phyloP scores from a whole-genome alignment of 2,113 vertebrate species.

The Cyanoderma ruficeps region DNA sequence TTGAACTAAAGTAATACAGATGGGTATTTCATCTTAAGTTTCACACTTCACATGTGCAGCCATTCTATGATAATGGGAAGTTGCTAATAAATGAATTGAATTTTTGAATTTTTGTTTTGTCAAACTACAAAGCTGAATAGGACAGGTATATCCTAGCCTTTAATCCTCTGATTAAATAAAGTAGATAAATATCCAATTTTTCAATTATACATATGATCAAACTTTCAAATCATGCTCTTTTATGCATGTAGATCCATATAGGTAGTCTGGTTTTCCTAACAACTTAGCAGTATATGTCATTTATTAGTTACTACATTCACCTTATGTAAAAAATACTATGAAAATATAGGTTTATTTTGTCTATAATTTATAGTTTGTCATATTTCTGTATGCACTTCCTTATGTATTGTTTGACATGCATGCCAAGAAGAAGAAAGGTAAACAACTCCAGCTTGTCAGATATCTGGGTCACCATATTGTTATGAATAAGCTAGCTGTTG shows the following conservation, averaged over 20 bases:
- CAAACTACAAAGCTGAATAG: not conserved
- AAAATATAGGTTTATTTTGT: not conserved
- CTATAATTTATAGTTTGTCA: not conserved
- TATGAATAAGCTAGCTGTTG: constrained; percentile 32
- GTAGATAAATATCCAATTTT: not conserved
- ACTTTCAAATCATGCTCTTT: not conserved
- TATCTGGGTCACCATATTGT: constrained; percentile 31
- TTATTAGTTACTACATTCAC: not conserved
- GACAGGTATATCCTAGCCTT: not conserved
- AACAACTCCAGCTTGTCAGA: constrained; percentile 5
- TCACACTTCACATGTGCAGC: not conserved
- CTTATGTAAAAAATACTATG: not conserved
- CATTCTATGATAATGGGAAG: not conserved
- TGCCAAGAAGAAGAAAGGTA: not conserved
- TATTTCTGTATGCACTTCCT: not conserved
- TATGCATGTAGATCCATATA: not conserved
- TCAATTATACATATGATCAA: not conserved
- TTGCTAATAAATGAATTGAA: not conserved
- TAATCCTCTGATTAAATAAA: not conserved
- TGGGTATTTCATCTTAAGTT: not conserved
- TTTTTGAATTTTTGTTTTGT: not conserved
- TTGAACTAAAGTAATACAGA: not conserved
- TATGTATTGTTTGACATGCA: not conserved
- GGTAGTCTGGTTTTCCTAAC: rapidly evolving
- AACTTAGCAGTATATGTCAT: not conserved